Evolutionary conservation across 2,113 vertebrate genomes (phyloP), one percentile per base, ranked within the genome.

Genomic region (Saccopteryx leptura): DNA sequence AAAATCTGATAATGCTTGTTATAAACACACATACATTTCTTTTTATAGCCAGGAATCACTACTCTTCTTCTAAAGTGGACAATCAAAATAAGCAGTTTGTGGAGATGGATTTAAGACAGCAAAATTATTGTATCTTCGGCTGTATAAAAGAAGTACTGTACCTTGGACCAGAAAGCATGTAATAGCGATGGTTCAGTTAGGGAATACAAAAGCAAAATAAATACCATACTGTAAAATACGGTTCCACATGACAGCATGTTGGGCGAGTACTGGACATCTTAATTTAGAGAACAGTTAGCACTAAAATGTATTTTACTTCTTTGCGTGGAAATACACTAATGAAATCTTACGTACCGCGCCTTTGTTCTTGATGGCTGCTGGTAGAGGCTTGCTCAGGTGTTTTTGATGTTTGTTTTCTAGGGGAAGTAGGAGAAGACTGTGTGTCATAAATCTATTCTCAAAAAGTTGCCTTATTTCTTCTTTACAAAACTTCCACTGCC

Each of bases 41-140:
- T 93, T 65, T 60, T 80, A 93, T 87, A 97, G 88, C 92, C 74
- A 80, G 24, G 78, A 96, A 91, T 93, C 78, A 72, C 82, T 93
- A 58, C 61, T 93, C 94, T 96, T 96, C 82, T 96, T 93, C 85
- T 96, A 90, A 95, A 95, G 81, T 81, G 96, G 90, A 93, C 88
- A 96, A 88, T 97, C 96, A 97, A 96, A 97, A 97, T 96, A 97
- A 96, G 90, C 85, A 93, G 81, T 96, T 95, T 97, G 96, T 94
- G 86, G 81, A 94, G 74, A 97, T 97, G 86, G 95, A 91, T 97
- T 96, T 97, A 97, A 97, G 96, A 97, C 90, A 92, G 90, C 94
- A 88, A 96, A 97, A 97, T 97, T 96, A 92, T 95, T 96, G 91
- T 96, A 94, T 94, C 91, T 97, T 97, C 80, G 28, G 84, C 92